phyloP scores from a whole-genome alignment of 2,113 vertebrate species.

The Paracyprichromis sp. region DNA sequence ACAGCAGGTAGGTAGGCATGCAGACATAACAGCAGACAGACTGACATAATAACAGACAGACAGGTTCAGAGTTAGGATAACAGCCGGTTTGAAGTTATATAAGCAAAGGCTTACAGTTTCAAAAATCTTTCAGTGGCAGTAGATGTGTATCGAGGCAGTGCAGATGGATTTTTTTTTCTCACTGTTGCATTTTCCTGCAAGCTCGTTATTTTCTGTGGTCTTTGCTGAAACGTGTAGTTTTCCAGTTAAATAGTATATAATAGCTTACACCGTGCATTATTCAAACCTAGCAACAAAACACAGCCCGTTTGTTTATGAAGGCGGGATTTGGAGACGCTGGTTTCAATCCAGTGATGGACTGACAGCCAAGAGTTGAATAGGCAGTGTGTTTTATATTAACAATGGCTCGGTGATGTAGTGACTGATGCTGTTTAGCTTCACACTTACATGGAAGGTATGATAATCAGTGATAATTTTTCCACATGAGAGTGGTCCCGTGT shows the following conservation, averaged over 20 bases:
- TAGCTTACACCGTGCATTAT: neutral
- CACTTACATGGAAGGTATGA: neutral
- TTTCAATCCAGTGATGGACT: neutral
- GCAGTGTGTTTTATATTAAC: neutral
- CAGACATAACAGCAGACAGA: conserved; percentile 1
- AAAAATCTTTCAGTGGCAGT: conserved; percentile 15
- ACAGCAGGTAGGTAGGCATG: conserved; percentile 22
- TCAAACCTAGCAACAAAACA: neutral
- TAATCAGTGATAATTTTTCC: neutral
- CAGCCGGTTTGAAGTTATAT: conserved; percentile 23
- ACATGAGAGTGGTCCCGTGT: neutral
- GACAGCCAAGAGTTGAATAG: neutral
- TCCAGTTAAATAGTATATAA: neutral
- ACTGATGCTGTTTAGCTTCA: neutral
- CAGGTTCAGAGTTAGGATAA: conserved; percentile 37
- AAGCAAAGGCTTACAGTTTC: conserved; percentile 19
- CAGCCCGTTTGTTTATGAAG: neutral
- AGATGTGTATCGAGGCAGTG: conserved; percentile 15
- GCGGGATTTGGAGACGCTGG: neutral
- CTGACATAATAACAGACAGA: conserved; percentile 19
- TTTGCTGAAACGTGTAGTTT: neutral
- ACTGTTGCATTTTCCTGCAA: neutral
- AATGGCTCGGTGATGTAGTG: neutral
- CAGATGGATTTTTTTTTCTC: neutral
- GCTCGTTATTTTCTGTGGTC: neutral